A percentile compares a stretch with the other conserved stretches of the same genome.
Evolutionary conservation across 2,888 invertebrate species (phyloP).

Genomic region (Cepaea hortensis): DNA sequence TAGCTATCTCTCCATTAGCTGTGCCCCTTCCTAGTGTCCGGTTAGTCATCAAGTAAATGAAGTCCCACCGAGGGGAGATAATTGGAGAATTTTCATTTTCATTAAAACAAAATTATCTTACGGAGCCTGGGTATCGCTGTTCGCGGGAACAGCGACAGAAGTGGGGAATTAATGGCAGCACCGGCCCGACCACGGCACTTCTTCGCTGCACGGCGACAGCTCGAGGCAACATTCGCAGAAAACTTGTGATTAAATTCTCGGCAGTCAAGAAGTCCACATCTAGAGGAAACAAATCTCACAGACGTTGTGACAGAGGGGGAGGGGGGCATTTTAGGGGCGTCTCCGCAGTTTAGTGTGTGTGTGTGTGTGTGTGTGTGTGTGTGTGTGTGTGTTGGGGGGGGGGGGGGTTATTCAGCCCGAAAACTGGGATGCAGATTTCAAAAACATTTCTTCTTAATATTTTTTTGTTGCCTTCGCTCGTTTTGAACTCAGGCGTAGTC

Average conservation of each 20-base stretch:
- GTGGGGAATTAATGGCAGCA: conserved; percentile 28
- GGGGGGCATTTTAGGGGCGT: not conserved
- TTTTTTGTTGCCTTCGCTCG: too few relatives aligned
- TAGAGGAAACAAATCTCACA: not conserved
- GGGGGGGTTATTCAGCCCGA: too few relatives aligned
- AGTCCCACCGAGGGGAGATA: not conserved
- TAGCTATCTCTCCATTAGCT: not conserved
- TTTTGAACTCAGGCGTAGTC: too few relatives aligned
- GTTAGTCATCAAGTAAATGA: conserved; percentile 37
- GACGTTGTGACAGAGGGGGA: not conserved
- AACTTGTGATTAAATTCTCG: conserved; percentile 7
- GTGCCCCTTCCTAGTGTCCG: not conserved
- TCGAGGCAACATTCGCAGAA: not conserved
- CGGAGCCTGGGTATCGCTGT: conserved; percentile 4
- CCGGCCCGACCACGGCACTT: not conserved
- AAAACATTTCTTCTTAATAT: too few relatives aligned
- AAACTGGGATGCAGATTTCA: too few relatives aligned
- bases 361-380: too few relatives aligned
- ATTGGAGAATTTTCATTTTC: conserved; percentile 24
- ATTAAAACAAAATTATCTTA: conserved; percentile 43
- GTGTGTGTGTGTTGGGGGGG: too few relatives aligned
- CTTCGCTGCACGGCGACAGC: not conserved
- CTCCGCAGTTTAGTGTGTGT: not conserved
- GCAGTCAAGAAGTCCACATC: not conserved
- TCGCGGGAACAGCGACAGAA: conserved; percentile 2